phyloP scores from a whole-genome alignment of 92 coral and sea anemone species.

The Pocillopora grandis region DNA sequence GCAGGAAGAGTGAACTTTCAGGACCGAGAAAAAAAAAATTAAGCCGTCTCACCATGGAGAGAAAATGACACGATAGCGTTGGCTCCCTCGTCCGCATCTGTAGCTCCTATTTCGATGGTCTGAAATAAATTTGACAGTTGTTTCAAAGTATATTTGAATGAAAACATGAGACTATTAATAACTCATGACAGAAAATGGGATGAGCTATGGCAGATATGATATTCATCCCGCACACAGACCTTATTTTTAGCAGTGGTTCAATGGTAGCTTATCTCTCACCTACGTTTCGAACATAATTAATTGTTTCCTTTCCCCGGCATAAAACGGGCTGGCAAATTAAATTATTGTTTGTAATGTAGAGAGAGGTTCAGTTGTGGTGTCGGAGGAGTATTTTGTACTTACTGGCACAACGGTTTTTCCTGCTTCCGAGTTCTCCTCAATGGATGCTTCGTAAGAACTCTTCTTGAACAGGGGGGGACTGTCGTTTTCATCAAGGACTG shows the following conservation, averaged over 20 bases:
- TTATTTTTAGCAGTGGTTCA: too few species aligned
- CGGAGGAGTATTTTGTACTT: not conserved
- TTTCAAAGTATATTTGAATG: too few species aligned
- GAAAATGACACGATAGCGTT: constrained; percentile 56
- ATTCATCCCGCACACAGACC: too few species aligned
- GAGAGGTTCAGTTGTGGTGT: too few species aligned
- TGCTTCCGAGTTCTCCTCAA: constrained; percentile 66
- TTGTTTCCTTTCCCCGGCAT: too few species aligned
- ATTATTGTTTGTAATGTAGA: too few species aligned
- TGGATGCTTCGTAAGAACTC: constrained; percentile 57
- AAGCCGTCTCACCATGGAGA: constrained; percentile 42
- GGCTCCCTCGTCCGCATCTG: constrained; percentile 71
- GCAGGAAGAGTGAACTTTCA: not conserved
- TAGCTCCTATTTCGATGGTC: constrained; percentile 59
- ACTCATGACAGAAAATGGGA: too few species aligned
- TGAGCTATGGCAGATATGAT: too few species aligned
- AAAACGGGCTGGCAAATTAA: too few species aligned
- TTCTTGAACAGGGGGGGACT: constrained; percentile 66
- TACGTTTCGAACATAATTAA: too few species aligned
- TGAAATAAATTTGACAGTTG: not conserved
- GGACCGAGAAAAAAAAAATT: not conserved
- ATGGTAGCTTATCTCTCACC: too few species aligned
- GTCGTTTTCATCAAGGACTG: constrained; percentile 84
- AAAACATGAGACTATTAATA: too few species aligned
- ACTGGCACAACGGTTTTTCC: constrained; percentile 65